phyloP scores from a whole-genome alignment of 2,797 vertebrate species.

The Podarcis lilfordi region DNA sequence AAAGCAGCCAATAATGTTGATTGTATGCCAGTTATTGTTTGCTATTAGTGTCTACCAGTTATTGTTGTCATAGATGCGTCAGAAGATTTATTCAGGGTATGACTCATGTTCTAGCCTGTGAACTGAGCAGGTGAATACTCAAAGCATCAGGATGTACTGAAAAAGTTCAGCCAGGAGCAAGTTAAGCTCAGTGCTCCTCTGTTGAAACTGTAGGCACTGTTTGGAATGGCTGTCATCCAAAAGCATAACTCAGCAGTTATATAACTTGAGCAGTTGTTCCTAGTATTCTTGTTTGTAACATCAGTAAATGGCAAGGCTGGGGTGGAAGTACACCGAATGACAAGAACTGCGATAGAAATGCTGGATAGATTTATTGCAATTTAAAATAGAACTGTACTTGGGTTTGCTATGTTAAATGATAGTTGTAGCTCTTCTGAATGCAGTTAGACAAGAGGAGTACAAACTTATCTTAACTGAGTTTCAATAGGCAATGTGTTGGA shows the following conservation, averaged over 20 bases:
- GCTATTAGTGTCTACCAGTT: neutral
- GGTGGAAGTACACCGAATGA: slow-evolving; percentile 40
- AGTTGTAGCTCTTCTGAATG: neutral
- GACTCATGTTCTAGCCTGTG: slow-evolving; percentile 32
- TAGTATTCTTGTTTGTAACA: slow-evolving; percentile 25
- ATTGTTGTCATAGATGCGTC: neutral
- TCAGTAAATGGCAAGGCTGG: slow-evolving; percentile 19
- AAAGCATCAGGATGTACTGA: slow-evolving; percentile 59
- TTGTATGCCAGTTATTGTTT: neutral
- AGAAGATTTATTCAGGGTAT: slow-evolving; percentile 31
- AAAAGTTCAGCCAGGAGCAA: slow-evolving; percentile 59
- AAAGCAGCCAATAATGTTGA: neutral
- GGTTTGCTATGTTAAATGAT: neutral
- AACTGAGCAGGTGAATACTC: slow-evolving; percentile 46
- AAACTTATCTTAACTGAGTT: slow-evolving; percentile 15
- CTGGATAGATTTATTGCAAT: neutral
- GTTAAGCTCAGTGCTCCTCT: slow-evolving; percentile 57
- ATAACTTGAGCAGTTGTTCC: slow-evolving; percentile 42
- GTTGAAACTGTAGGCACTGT: slow-evolving; percentile 62
- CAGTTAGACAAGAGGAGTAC: slow-evolving; percentile 13
- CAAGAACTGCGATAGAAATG: slow-evolving; percentile 22
- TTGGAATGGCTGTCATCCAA: slow-evolving; percentile 66
- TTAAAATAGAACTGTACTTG: slow-evolving; percentile 14
- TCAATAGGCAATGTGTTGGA: neutral
- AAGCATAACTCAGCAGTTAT: slow-evolving; percentile 36